Base-by-base conservation (phyloP, 2,797 vertebrate species). In the Hipposideros larvatus region DNA sequence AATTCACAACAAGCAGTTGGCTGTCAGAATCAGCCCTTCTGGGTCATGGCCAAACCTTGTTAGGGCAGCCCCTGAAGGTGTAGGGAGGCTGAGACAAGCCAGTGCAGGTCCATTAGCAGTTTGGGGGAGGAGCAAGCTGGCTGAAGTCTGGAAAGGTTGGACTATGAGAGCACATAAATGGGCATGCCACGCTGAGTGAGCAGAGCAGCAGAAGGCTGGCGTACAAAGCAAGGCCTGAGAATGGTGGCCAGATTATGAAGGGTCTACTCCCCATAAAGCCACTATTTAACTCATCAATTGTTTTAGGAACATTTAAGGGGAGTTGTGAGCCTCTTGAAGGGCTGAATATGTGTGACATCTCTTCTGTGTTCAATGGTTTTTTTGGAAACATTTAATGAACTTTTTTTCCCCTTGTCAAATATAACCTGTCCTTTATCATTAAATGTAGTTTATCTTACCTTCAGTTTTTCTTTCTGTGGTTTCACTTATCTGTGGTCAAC, bases 1-100 rank as follows among this genome's bases (percentile, higher is more conserved):
- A 34, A 93, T 91, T 79, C 53, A 79, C 66, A 87, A n/a, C 34
- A 87, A 91, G 80, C 82, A 65, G 48, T 71, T 85, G 87, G 80
- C 94, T 48, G 18, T 55, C n/a, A 57, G 68, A 83, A 68, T 55
- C 22, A 34, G 70, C 59, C 31, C 66, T 85, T 91, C 59, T 34
- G 93, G 86, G 80, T 84, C 71, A 71, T 6, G n/a, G 80, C 59
- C 83, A 85, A 59, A 55, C 48, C 82, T 59, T 88, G 78, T 88
- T 73, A 70, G 89, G 57, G 73, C 79, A 83, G 51, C 22, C 63
- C 22, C 89, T 37, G 51, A 66, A 70, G 82, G 97, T 90, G 65
- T n/a, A 63, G 55, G 57, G 82, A 86, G 68, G 74, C 41, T 78
- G 82, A 37, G 57, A 78, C 57, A 78, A 74, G 57, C 19, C n/a